A percentile compares a stretch with the other conserved stretches of the same genome.
Evolutionary conservation across 2,113 vertebrate species (phyloP).

Genomic region (Varanus komodoensis): DNA sequence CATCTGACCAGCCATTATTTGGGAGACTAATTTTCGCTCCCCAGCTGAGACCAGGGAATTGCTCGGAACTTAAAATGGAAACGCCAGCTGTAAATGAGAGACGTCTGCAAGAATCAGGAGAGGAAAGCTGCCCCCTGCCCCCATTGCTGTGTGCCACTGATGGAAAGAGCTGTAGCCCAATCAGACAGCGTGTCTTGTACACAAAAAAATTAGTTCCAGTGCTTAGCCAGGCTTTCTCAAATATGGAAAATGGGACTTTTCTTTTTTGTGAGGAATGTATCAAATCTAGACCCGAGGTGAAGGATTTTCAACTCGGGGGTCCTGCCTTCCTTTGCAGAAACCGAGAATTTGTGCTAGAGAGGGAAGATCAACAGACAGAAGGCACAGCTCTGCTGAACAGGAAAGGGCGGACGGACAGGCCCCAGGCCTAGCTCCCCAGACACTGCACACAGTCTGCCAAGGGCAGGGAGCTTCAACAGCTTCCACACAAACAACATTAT

Average conservation of each 20-base stretch:
- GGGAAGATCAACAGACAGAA: neutral
- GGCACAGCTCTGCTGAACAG: neutral
- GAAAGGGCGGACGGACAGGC: neutral
- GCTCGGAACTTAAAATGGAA: conserved; percentile 43
- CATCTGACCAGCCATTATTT: neutral
- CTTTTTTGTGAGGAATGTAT: neutral
- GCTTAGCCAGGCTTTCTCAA: neutral
- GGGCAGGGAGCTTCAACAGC: neutral
- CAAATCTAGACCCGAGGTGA: too few relatives aligned
- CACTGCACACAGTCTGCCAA: neutral
- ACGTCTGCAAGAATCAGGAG: fast-evolving
- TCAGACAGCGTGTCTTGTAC: neutral
- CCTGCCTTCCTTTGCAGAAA: neutral
- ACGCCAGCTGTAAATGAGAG: neutral
- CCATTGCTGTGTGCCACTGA: fast-evolving
- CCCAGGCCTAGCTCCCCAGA: neutral
- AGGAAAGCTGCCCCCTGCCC: neutral
- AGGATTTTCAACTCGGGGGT: neutral
- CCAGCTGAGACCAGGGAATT: conserved; percentile 48
- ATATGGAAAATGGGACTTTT: neutral
- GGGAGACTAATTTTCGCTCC: conserved; percentile 51
- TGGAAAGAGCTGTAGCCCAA: too few relatives aligned
- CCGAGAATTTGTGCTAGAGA: neutral
- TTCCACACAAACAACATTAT: neutral
- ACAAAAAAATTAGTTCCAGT: neutral